Evolutionary conservation across 2,113 vertebrate genomes (phyloP).

Genomic region (Chroicocephalus ridibundus): DNA sequence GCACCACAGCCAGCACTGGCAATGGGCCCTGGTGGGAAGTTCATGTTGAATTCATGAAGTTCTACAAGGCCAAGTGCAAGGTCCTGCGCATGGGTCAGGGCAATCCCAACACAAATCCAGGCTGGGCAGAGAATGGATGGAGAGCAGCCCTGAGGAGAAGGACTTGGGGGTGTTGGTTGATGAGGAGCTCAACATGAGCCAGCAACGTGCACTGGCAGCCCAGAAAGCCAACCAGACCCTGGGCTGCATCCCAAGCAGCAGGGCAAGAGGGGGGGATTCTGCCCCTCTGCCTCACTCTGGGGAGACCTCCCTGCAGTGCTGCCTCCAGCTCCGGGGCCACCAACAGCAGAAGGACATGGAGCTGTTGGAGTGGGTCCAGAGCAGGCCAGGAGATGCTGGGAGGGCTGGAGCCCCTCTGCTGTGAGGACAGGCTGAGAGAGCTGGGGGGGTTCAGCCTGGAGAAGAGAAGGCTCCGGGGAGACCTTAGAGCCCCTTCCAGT

Average conservation of each 20-base stretch:
- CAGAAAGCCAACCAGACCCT: background rate
- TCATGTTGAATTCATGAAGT: background rate
- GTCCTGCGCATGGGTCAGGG: background rate
- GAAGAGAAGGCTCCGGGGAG: background rate
- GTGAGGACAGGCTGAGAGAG: background rate
- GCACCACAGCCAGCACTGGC: background rate
- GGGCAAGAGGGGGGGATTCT: background rate
- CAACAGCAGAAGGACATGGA: background rate
- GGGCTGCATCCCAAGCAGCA: background rate
- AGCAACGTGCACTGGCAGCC: background rate
- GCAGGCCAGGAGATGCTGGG: background rate
- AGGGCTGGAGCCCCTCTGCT: background rate
- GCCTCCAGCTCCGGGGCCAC: background rate
- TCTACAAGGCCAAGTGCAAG: background rate
- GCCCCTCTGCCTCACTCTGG: background rate
- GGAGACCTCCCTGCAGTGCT: background rate
- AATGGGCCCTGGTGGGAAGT: background rate
- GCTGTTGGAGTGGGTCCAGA: background rate
- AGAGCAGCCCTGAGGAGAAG: background rate
- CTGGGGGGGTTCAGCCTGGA: background rate
- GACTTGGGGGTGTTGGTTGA: background rate
- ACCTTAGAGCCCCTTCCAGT: background rate
- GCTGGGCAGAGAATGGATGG: background rate
- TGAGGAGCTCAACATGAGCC: background rate
- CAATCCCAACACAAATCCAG: background rate